phyloP scores from a whole-genome alignment of 2,797 vertebrate genomes.

The Pangasius macronema region DNA sequence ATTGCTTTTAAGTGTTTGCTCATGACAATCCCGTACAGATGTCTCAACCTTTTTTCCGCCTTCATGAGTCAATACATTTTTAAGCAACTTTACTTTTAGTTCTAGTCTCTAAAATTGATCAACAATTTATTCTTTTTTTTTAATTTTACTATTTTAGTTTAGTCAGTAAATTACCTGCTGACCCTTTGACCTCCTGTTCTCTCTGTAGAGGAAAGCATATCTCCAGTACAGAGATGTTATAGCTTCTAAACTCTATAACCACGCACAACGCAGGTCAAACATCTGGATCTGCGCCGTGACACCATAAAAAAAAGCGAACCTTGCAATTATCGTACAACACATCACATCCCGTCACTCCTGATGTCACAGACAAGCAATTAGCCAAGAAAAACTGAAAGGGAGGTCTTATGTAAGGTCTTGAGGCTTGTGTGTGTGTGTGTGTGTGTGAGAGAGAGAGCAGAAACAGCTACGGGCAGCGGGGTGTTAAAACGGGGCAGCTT shows the following conservation, averaged over 20 bases:
- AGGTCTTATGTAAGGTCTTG: neutral
- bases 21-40: neutral
- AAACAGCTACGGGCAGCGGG: neutral
- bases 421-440: neutral
- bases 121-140: neutral
- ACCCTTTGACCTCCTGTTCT: neutral
- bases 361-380: neutral
- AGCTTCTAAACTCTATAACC: neutral
- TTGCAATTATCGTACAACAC: neutral
- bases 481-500: slow-evolving; percentile 13
- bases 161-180: neutral
- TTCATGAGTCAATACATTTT: neutral
- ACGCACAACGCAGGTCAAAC: neutral
- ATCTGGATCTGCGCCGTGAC: neutral
- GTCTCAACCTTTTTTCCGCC: neutral
- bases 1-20: neutral
- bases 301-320: neutral
- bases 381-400: neutral
- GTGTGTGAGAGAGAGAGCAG: neutral
- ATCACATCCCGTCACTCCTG: neutral
- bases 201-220: neutral
- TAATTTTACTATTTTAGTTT: neutral
- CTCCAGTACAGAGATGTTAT: neutral
- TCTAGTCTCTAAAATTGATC: neutral
- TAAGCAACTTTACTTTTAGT: neutral